These are phyloP conservation scores for Microtus californicus DNA, from an alignment of 2,797 vertebrate genomes.

Conservation along the genomic window DNA sequence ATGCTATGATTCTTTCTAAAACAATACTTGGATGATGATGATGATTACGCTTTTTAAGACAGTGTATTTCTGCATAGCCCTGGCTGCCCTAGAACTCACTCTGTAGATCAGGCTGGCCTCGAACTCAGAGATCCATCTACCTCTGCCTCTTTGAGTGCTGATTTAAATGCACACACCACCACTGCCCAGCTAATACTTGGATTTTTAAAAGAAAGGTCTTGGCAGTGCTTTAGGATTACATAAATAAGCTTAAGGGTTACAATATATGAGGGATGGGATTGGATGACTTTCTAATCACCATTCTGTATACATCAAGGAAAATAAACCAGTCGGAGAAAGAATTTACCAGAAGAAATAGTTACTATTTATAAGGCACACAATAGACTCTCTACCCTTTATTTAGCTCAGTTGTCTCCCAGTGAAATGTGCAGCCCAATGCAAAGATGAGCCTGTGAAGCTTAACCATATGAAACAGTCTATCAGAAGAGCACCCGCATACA, in stretches of 20 bases:
- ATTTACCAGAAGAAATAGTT: slow-evolving; percentile 56
- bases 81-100: not conserved
- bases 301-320: slow-evolving; percentile 34
- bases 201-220: slow-evolving; percentile 4
- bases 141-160: not conserved
- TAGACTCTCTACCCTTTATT: slow-evolving; percentile 58
- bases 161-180: not conserved
- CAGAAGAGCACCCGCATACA: slow-evolving; percentile 28
- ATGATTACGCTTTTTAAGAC: not conserved
- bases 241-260: not conserved
- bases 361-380: slow-evolving; percentile 43
- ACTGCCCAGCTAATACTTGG: not conserved
- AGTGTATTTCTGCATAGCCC: not conserved
- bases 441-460: slow-evolving; percentile 53
- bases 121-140: not conserved
- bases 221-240: not conserved
- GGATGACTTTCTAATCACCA: not conserved
- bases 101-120: not conserved
- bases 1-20: not conserved
- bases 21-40: not conserved
- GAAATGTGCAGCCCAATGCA: slow-evolving; percentile 59
- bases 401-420: slow-evolving; percentile 60
- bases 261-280: not conserved
- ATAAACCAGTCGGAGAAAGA: slow-evolving; percentile 10
- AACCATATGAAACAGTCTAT: slow-evolving; percentile 42